Evolutionary conservation across 1,140 invertebrate species (phyloP), one percentile per base, ranked within the genome.

Genomic region (Aphaenogaster ashmeadi): DNA sequence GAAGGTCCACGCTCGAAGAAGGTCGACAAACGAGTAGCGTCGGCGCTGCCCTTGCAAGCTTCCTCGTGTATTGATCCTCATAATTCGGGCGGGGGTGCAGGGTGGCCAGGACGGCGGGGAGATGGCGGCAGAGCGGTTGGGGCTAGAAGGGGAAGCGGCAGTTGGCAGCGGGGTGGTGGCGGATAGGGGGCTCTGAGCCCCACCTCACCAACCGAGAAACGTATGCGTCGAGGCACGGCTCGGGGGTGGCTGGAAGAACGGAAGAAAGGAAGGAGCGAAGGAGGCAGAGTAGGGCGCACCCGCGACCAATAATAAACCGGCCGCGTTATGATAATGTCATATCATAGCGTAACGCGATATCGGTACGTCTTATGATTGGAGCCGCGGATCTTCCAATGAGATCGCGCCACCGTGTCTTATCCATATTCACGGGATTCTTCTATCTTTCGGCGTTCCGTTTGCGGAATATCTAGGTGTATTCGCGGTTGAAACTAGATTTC

Each of bases 261-360:
- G 92, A 93, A 93, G 93, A 91, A 93, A 92, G 93, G 93, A 94
- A 92, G 91, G 88, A 92, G 90, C 92, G 85, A 92, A 83, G 90
- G 91, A 92, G 88, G 88, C 87, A 89, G 91, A 92, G 91, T 93
- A 93, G 91, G 88, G 91, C 85, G 87, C 90, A 91, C 89, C 86
- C 94, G 80, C 80, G 93, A 95, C 95, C 95, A 95, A 95, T 95
- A 95, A 95, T 95, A 95, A 94, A 92, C 91, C 94, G 86, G 91
- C 92, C 91, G 92, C 92, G 93, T 95, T 95, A 95, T 95, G 94
- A 95, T 95, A 95, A 95, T 95, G 95, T 95, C 94, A 95, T 95
- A 95, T 95, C 94, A 95, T 94, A 95, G 93, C 91, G 91, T 87
- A 88, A 62, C 64, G 64, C 91, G 91, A 94, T 94, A 94, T 94